phyloP scores from a whole-genome alignment of 2,797 vertebrate species.

The Coracias cyanogaster region DNA sequence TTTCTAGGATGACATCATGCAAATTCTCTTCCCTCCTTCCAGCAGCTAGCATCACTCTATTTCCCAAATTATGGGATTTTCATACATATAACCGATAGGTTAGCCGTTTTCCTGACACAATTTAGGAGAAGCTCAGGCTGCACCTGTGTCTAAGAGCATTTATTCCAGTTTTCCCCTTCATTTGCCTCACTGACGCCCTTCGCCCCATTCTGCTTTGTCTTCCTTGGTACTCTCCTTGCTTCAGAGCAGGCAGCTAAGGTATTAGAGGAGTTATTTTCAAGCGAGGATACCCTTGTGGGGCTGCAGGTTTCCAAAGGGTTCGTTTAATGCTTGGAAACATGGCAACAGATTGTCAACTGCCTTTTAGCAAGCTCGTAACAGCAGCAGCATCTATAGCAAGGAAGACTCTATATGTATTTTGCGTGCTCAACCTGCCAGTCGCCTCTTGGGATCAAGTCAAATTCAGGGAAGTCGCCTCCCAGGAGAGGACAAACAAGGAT shows the following conservation, averaged over 20 bases:
- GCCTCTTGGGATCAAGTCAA: not conserved
- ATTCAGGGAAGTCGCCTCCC: not conserved
- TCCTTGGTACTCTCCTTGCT: fast-evolving
- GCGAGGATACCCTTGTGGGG: not conserved
- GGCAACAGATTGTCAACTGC: not conserved
- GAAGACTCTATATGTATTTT: not conserved
- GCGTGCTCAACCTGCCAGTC: not conserved
- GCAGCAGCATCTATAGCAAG: not conserved
- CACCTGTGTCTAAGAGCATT: not conserved
- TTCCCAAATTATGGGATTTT: not conserved
- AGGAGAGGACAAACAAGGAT: not conserved
- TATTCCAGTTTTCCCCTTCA: not conserved
- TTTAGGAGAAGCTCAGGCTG: not conserved
- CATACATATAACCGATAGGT: not conserved
- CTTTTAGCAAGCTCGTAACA: not conserved
- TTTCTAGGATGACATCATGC: not conserved
- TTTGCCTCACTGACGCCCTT: not conserved
- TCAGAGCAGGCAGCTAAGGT: not conserved
- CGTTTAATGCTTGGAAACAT: not conserved
- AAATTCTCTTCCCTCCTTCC: not conserved
- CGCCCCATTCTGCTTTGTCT: not conserved
- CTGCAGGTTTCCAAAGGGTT: not conserved
- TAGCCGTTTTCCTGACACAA: not conserved
- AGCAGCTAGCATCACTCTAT: not conserved
- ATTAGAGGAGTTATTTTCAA: not conserved